Base-by-base conservation (phyloP, 2,797 vertebrate species). In the Chelmon rostratus region DNA sequence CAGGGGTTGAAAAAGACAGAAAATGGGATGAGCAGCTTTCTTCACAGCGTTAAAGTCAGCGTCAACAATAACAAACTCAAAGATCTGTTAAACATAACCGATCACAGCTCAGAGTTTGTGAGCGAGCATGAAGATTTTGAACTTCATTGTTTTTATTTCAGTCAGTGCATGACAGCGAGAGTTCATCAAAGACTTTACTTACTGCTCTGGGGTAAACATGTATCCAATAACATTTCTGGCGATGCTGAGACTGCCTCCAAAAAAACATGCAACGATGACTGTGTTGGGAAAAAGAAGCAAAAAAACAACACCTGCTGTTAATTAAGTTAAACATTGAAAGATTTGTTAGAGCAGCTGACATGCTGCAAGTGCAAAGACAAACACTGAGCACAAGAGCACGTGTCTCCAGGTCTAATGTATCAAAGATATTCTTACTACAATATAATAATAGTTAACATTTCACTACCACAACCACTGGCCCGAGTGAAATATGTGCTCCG, bases 151-250 rank as follows among this genome's bases (percentile, higher is more conserved):
- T 5, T 4, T 15, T 33, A 15, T 57, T 59, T 18, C 40, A 19
- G 3, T 46, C 42, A 16, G 1, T 61, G 21, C n/a, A n/a, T n/a
- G n/a, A n/a, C n/a, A n/a, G n/a, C n/a, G n/a, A n/a, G n/a, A n/a
- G n/a, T n/a, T n/a, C n/a, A n/a, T n/a, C n/a, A n/a, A n/a, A n/a
- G n/a, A 57, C 31, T 42, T 2, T 69, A 95, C 96, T 95, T 86
- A 97, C 97, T 82, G 66, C 0, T 97, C 96, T 0, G 76, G 50
- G 57, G 73, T 68, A 62, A 84, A 79, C 62, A 81, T 66, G 37
- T 94, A 94, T 3, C 93, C 96, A 84, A 97, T 88, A 11, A 96
- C 21, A 0, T 95, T 82, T 83, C 89, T 96, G 0, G 83, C 9
- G 63, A 88, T 16, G 69, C 81, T 64, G 47, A 93, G 7, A n/a